Conservation (phyloP, 2,113 vertebrate genomes). For the Isichthys henryi region DNA sequence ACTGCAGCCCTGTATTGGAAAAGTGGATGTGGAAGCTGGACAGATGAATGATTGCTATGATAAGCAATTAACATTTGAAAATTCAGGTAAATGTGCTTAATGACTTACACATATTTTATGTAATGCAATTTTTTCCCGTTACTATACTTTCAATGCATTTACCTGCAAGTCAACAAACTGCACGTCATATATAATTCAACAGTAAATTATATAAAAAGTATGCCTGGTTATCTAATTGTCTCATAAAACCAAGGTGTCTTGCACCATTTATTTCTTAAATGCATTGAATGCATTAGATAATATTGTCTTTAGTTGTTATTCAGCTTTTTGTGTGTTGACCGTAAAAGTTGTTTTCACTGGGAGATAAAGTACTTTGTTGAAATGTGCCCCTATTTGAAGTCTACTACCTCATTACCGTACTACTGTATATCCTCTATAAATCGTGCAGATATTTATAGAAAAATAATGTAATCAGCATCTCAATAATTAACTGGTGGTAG, state of each 20-base stretch:
- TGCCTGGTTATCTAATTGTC: not conserved
- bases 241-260: not conserved
- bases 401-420: not conserved
- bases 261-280: not conserved
- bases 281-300: not conserved
- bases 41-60: not conserved
- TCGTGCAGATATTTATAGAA: not conserved
- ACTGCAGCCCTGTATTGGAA: not conserved
- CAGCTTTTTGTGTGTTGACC: not conserved
- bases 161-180: not conserved
- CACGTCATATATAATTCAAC: not conserved
- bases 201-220: not conserved
- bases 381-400: not conserved
- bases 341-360: not conserved
- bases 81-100: not conserved
- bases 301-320: not conserved
- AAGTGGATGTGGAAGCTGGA: not conserved
- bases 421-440: not conserved
- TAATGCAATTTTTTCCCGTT: not conserved
- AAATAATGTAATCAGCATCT: not conserved
- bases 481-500: not conserved
- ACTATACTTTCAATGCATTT: not conserved
- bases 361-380: not conserved
- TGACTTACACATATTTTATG: not conserved
- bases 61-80: not conserved